Evolutionary conservation across 1,140 invertebrate genomes (phyloP).

Genomic region (Zaprionus capensis): DNA sequence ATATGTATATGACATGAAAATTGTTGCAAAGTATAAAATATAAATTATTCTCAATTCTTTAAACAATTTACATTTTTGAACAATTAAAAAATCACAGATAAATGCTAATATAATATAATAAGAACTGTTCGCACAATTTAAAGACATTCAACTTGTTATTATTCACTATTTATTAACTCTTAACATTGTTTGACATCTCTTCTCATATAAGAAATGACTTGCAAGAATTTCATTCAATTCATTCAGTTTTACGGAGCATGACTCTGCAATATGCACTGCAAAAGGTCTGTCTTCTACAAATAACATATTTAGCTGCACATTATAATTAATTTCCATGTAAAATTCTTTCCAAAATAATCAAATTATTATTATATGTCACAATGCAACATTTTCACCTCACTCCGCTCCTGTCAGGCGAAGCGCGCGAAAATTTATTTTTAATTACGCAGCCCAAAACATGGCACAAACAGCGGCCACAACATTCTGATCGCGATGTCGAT

Average conservation of each 20-base stretch:
- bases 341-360: not conserved
- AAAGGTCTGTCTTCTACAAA: no score
- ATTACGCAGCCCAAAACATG: constrained; percentile 80
- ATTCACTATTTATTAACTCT: not conserved
- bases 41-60: no score
- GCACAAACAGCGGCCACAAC: constrained; percentile 75
- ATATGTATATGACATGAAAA: no score
- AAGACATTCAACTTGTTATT: not conserved
- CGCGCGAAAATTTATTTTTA: constrained; percentile 81
- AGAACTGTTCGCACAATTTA: not conserved
- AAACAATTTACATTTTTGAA: no score
- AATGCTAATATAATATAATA: not conserved
- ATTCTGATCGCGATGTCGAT: constrained; percentile 57
- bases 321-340: no score
- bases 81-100: not conserved
- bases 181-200: not conserved
- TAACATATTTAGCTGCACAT: no score
- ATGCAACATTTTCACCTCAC: not conserved
- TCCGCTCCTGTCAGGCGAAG: constrained; percentile 50
- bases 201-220: not conserved
- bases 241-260: not conserved
- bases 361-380: not conserved
- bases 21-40: no score
- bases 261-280: not conserved
- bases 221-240: not conserved